These are phyloP conservation scores for Mustelus asterias DNA, from an alignment of 2,113 vertebrate species.

Conservation along the genomic window DNA sequence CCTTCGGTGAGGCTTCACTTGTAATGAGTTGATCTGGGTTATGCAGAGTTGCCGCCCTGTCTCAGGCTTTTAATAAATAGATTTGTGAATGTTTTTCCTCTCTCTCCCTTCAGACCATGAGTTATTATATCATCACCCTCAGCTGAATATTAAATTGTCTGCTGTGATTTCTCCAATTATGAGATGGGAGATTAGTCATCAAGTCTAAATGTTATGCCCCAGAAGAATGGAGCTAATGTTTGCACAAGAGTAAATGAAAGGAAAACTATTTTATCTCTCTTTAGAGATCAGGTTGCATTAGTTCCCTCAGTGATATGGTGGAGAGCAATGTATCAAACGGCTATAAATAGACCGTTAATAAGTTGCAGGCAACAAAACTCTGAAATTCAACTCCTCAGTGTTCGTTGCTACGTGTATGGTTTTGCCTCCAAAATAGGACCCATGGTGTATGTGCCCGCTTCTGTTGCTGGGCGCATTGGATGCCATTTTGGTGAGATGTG, in stretches of 20 bases:
- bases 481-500: not conserved
- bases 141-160: not conserved
- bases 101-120: not conserved
- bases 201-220: constrained; percentile 17
- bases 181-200: not conserved
- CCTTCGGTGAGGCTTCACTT: not conserved
- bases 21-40: not conserved
- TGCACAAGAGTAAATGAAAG: not conserved
- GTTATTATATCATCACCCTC: constrained; percentile 13
- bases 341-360: not conserved
- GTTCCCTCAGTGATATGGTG: not conserved
- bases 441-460: too few species aligned
- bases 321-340: not conserved
- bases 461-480: not conserved
- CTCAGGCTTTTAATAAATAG: not conserved
- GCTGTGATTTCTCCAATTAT: constrained; percentile 5
- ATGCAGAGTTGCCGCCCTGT: not conserved
- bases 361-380: not conserved
- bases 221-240: not conserved
- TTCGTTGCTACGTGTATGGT: not conserved
- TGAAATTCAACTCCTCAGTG: not conserved
- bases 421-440: not conserved
- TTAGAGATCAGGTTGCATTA: not conserved
- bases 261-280: not conserved
- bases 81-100: not conserved